phyloP scores from a whole-genome alignment of 2,888 invertebrate genomes.

The Corythucha ciliata region DNA sequence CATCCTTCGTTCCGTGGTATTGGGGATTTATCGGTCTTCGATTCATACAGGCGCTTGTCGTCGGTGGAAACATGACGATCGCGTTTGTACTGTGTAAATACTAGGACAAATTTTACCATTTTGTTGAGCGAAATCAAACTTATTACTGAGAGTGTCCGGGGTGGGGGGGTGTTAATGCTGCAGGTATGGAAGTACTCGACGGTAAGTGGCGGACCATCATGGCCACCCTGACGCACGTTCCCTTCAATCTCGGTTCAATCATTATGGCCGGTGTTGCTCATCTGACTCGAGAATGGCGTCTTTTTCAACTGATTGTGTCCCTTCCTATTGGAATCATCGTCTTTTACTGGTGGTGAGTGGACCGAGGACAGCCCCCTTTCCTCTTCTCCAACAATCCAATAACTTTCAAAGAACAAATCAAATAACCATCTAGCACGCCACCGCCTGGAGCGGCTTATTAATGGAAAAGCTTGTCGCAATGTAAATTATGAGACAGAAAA shows the following conservation, averaged over 20 bases:
- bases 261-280: constrained; percentile 55
- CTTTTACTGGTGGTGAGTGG: constrained; percentile 40
- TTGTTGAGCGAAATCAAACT: not conserved
- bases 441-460: too few species aligned
- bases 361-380: too few species aligned
- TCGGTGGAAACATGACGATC: constrained; percentile 75
- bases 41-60: constrained; percentile 63
- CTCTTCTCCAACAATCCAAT: too few species aligned
- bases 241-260: constrained; percentile 60
- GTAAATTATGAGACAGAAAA: too few species aligned
- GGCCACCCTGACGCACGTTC: constrained; percentile 58
- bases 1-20: constrained; percentile 60
- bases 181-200: constrained; percentile 53
- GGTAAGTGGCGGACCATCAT: constrained; percentile 49
- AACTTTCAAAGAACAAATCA: too few species aligned
- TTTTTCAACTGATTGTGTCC: constrained; percentile 57
- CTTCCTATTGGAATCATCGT: constrained; percentile 51
- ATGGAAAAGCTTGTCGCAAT: too few species aligned
- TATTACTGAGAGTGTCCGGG: too few species aligned
- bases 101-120: not conserved
- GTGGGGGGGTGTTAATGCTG: constrained; percentile 14
- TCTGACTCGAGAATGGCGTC: constrained; percentile 56
- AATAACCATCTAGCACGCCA: too few species aligned
- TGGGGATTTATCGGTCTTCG: constrained; percentile 58
- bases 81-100: constrained; percentile 51